phyloP scores from a whole-genome alignment of 2,797 vertebrate species.

The Acomys russatus region DNA sequence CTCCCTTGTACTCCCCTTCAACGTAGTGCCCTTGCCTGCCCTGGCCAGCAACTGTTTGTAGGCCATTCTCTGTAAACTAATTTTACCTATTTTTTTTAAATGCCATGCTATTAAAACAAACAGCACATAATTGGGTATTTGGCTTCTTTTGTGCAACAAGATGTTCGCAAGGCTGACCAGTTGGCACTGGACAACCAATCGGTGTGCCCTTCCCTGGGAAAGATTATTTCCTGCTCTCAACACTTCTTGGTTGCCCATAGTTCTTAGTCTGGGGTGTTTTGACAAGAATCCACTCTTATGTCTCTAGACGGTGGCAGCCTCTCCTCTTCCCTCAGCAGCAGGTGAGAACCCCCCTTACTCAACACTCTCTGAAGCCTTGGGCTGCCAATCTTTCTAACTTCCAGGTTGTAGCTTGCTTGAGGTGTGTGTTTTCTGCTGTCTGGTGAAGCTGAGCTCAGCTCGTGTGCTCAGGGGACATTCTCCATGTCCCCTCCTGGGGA shows the following conservation, averaged over 20 bases:
- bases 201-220: neutral
- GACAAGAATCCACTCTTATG: neutral
- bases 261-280: neutral
- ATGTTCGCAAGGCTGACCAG: neutral
- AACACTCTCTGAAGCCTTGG: accelerated
- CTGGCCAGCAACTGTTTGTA: neutral
- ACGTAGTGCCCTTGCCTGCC: neutral
- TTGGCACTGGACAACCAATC: neutral
- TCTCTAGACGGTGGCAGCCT: neutral
- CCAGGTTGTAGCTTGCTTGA: neutral
- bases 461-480: neutral
- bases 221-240: neutral
- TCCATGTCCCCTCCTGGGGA: neutral
- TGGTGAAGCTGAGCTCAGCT: neutral
- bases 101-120: accelerated
- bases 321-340: too few relatives aligned
- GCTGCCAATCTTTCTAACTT: neutral
- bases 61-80: too few relatives aligned
- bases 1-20: neutral
- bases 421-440: neutral
- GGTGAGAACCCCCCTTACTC: neutral
- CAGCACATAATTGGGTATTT: too few relatives aligned
- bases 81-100: too few relatives aligned
- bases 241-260: neutral
- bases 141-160: neutral